Base-by-base conservation (phyloP, 2,888 invertebrate genomes). In the Eristalis tenax region DNA sequence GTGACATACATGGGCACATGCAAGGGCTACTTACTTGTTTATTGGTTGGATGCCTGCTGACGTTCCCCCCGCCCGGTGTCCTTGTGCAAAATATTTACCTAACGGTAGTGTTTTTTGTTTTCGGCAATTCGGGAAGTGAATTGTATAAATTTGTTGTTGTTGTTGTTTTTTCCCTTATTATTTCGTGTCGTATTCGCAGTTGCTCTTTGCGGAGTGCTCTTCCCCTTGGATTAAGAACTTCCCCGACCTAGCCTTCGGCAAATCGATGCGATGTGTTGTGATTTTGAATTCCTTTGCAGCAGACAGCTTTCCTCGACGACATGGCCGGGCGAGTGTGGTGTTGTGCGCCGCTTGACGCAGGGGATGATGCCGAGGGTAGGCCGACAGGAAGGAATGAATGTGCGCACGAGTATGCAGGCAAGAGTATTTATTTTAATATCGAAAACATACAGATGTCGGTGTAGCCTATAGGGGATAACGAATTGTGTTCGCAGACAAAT, bases 201-300 rank as follows among this genome's bases (percentile, higher is more conserved):
- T 28, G 59, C 2, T 15, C 26, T 59, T 23, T 59, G 13, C 15
- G 59, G 26, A 23, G 26, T 59, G 59, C 26, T 28, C 26, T 28
- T 59, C 59, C 59, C 59, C 59, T 26, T 28, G 59, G 59, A 59
- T 59, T 59, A 59, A 59, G 26, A 59, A 2, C 59, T 28, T 26
- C 59, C 59, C 59, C 59, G 59, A 59, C 59, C 59, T 59, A 59
- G 26, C 59, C 59, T 28, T 28, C 23, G 11, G 26, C 59, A 28
- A 59, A 59, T 59, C 59, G 59, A 59, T 59, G 59, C 59, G 59
- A 28, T 59, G 59, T 59, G 59, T 59, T 59, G 59, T 59, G 59
- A 59, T 59, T 59, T 59, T 59, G 59, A 59, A 59, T 59, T 59
- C 59, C 59, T 59, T 59, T 59, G 59, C 59, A 59, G 59, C 50